Evolutionary conservation across 2,797 vertebrate species (phyloP).

Genomic region (Lithobates sylvaticus): DNA sequence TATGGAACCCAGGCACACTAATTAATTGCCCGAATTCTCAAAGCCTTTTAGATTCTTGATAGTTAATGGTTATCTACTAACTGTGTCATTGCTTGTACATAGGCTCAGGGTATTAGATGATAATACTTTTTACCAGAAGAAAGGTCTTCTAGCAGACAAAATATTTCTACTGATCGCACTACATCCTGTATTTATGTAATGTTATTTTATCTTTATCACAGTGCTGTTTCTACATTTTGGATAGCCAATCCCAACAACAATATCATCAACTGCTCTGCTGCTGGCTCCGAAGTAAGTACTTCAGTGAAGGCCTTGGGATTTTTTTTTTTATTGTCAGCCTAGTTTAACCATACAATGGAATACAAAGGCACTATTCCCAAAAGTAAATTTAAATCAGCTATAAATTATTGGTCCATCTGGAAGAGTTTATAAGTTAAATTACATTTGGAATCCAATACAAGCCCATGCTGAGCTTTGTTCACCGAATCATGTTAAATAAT

Average conservation of each 20-base stretch:
- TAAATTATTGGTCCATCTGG: conserved; percentile 48
- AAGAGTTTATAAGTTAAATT: conserved; percentile 44
- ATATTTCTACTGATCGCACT: not conserved
- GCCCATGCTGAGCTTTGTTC: conserved; percentile 30
- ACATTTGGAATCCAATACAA: conserved; percentile 27
- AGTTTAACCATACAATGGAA: conserved; percentile 11
- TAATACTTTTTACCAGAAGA: not conserved
- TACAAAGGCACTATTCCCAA: conserved; percentile 16
- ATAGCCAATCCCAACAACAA: conserved; percentile 96
- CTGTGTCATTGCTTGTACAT: not conserved
- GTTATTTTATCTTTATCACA: conserved; percentile 64
- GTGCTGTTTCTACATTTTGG: conserved; percentile 94
- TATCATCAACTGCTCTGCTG: conserved; percentile 87
- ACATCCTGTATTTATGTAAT: not conserved
- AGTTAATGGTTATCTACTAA: not conserved
- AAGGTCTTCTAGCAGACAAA: not conserved
- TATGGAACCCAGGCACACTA: too few relatives aligned
- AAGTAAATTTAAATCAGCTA: not conserved
- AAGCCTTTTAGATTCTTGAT: too few relatives aligned
- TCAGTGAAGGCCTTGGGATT: not conserved
- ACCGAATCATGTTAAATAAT: conserved; percentile 46
- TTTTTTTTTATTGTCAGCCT: not conserved
- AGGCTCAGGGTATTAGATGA: not conserved
- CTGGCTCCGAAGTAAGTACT: conserved; percentile 92
- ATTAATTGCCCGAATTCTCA: too few relatives aligned